phyloP scores from a whole-genome alignment of 1,140 invertebrate species.

The Rhynchophorus ferrugineus region DNA sequence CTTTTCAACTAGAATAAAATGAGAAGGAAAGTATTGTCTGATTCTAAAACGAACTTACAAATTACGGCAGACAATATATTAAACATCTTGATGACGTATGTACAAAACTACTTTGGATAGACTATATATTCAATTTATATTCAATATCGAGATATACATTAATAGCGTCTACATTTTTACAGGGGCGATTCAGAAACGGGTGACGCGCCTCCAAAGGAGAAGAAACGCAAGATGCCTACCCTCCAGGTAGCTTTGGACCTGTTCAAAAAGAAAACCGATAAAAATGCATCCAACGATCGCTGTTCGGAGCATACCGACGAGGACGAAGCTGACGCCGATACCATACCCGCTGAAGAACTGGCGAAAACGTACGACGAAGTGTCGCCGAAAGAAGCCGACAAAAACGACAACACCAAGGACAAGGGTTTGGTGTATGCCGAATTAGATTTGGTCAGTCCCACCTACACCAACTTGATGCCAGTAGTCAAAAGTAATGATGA shows the following conservation, averaged over 20 bases:
- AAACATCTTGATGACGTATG: too few species aligned
- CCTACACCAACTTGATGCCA: constrained; percentile 34
- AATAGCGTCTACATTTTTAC: constrained; percentile 7
- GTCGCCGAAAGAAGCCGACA: constrained; percentile 25
- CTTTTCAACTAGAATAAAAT: too few species aligned
- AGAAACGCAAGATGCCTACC: constrained; percentile 20
- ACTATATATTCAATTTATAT: too few species aligned
- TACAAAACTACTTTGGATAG: too few species aligned
- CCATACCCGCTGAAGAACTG: constrained; percentile 21
- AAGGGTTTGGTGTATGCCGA: constrained; percentile 52
- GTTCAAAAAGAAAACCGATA: constrained; percentile 36
- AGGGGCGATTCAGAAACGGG: constrained; percentile 49
- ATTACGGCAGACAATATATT: too few species aligned
- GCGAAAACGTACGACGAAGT: constrained; percentile 21
- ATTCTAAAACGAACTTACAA: too few species aligned
- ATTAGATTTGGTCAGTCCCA: constrained; percentile 43
- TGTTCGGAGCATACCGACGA: constrained; percentile 26
- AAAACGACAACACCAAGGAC: constrained; percentile 29
- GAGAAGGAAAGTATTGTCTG: too few species aligned
- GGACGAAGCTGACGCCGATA: constrained; percentile 16
- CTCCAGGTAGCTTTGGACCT: constrained; percentile 25
- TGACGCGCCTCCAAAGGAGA: constrained; percentile 38
- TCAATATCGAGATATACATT: neutral
- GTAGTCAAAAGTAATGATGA: constrained; percentile 42
- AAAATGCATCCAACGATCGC: constrained; percentile 19